A percentile compares a stretch with the other conserved stretches of the same genome.
Evolutionary conservation across 2,113 vertebrate species (phyloP).

Genomic region (Myiagra hebetior): DNA sequence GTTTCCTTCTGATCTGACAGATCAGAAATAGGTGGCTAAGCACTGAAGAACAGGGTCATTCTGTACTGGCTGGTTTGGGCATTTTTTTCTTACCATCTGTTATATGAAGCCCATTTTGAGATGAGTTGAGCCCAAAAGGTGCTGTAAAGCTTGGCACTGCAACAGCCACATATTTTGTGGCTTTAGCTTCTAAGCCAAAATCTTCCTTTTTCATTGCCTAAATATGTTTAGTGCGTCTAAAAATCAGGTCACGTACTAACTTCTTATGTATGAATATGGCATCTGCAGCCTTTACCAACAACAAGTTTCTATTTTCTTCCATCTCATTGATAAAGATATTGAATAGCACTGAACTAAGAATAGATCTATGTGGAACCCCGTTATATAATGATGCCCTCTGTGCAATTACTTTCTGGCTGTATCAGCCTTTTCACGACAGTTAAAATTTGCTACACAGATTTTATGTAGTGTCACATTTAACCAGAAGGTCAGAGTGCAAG

Average conservation of each 20-base stretch:
- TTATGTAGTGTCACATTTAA: slow-evolving; percentile 36
- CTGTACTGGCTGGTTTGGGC: background rate
- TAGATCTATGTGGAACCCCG: slow-evolving; percentile 55
- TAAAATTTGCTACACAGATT: slow-evolving; percentile 31
- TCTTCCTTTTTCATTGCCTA: slow-evolving; percentile 41
- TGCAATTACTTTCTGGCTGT: slow-evolving; percentile 57
- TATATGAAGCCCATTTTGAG: background rate
- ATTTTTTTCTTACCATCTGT: background rate
- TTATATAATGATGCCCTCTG: slow-evolving; percentile 62
- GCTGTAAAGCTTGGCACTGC: slow-evolving; percentile 11
- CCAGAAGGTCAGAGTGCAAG: slow-evolving; percentile 43
- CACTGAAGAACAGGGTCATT: background rate
- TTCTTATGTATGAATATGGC: slow-evolving; percentile 66
- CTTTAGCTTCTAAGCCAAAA: slow-evolving; percentile 45
- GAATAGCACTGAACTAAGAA: slow-evolving; percentile 61
- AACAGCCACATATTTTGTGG: slow-evolving; percentile 8
- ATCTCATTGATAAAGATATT: slow-evolving; percentile 67
- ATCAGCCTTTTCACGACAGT: slow-evolving; percentile 25
- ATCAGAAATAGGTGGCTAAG: background rate
- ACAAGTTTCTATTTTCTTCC: slow-evolving; percentile 69
- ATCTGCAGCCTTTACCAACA: slow-evolving; percentile 66
- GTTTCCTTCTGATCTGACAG: background rate
- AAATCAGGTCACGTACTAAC: slow-evolving; percentile 67
- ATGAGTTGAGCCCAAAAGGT: slow-evolving; percentile 12
- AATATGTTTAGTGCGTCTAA: slow-evolving; percentile 24